phyloP scores from a whole-genome alignment of 2,797 vertebrate species.

The Acanthis flammea region DNA sequence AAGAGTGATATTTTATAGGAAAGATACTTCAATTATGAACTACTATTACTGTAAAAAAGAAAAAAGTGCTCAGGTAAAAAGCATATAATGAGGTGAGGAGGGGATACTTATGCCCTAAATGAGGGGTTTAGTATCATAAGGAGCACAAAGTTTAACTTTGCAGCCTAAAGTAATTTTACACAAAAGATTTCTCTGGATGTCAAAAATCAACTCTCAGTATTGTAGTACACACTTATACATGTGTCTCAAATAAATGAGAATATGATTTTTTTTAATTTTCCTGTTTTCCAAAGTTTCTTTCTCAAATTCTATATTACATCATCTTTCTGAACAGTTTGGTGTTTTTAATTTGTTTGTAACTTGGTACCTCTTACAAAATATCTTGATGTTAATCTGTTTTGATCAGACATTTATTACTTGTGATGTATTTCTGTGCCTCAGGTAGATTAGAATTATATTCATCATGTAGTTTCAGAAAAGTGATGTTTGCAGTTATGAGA shows the following conservation, averaged over 20 bases:
- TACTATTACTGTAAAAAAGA: background rate
- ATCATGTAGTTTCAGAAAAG: background rate
- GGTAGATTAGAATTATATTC: background rate
- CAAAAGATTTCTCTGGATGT: background rate
- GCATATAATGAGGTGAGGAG: background rate
- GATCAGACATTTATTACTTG: background rate
- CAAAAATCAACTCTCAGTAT: background rate
- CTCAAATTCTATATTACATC: background rate
- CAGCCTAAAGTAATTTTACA: background rate
- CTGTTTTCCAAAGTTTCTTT: background rate
- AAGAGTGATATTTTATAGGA: background rate
- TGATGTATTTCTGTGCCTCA: background rate
- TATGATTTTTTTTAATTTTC: background rate
- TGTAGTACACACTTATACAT: fast-evolving
- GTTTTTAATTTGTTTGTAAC: background rate
- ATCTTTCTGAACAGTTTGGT: background rate
- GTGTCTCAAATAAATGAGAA: background rate
- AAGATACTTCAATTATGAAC: background rate
- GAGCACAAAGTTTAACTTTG: background rate
- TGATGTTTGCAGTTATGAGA: background rate
- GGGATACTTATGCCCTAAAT: background rate
- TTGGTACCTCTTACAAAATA: background rate
- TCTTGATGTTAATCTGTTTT: background rate
- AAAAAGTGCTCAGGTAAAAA: background rate
- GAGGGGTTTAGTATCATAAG: background rate